Conservation (phyloP, 2,797 vertebrate species). For the Pantherophis alleghaniensis region DNA sequence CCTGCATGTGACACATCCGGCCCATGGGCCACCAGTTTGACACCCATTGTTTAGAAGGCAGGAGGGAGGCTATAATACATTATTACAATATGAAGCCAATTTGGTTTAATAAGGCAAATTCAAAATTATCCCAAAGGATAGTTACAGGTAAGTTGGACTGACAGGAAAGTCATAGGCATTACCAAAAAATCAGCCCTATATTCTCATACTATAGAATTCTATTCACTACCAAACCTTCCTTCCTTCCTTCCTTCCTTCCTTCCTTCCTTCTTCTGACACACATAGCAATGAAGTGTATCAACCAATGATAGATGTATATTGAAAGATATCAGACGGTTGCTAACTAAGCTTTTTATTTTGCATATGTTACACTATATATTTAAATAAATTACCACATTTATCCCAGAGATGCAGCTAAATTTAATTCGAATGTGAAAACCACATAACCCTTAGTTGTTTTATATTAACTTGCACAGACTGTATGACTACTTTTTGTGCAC, state of each 20-base stretch:
- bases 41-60: not conserved
- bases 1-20: too few species aligned
- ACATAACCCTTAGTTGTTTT: not conserved
- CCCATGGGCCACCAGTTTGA: too few species aligned
- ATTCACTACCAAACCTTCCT: not conserved
- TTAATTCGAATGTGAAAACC: not conserved
- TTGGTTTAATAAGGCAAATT: not conserved
- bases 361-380: not conserved
- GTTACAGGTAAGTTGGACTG: not conserved
- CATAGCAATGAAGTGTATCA: not conserved
- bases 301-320: not conserved
- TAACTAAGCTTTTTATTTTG: not conserved
- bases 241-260: too few species aligned
- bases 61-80: not conserved
- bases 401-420: not conserved
- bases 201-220: not conserved
- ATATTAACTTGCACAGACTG: not conserved
- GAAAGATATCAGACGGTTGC: not conserved
- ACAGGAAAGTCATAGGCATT: not conserved
- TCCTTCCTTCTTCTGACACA: not conserved
- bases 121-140: not conserved
- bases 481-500: not conserved
- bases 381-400: not conserved
- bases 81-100: not conserved
- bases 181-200: not conserved